Conservation (phyloP, 1,140 invertebrate species). For the Listronotus bonariensis region DNA sequence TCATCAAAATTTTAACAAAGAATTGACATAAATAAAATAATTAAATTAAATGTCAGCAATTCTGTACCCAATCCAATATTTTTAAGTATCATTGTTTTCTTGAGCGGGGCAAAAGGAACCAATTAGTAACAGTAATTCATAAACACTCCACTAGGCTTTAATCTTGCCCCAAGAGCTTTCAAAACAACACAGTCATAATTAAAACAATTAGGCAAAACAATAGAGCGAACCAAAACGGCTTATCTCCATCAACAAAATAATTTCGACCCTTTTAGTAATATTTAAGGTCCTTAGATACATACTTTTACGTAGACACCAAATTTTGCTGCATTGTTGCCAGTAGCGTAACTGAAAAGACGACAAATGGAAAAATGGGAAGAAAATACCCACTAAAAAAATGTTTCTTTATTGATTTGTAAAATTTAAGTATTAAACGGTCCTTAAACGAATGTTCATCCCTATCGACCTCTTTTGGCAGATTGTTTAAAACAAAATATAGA, state of each 20-base stretch:
- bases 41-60: too few relatives aligned
- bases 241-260: conserved; percentile 35
- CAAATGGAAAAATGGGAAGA: too few relatives aligned
- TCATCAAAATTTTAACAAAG: too few relatives aligned
- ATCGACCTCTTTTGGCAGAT: too few relatives aligned
- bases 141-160: conserved; percentile 23
- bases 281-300: conserved; percentile 10
- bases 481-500: too few relatives aligned
- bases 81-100: too few relatives aligned
- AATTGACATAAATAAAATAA: too few relatives aligned
- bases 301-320: conserved; percentile 1
- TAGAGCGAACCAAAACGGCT: conserved; percentile 36
- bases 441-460: too few relatives aligned
- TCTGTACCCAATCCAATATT: too few relatives aligned
- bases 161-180: conserved; percentile 17
- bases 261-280: conserved; percentile 25
- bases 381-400: too few relatives aligned
- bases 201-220: conserved; percentile 36
- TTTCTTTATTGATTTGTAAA: too few relatives aligned
- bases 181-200: conserved; percentile 33
- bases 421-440: too few relatives aligned
- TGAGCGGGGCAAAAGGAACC: neutral
- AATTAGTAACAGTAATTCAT: conserved; percentile 28
- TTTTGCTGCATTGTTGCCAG: conserved; percentile 5
- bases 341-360: neutral